Evolutionary conservation across 2,797 vertebrate genomes (phyloP).

Genomic region (Sus cebifrons): DNA sequence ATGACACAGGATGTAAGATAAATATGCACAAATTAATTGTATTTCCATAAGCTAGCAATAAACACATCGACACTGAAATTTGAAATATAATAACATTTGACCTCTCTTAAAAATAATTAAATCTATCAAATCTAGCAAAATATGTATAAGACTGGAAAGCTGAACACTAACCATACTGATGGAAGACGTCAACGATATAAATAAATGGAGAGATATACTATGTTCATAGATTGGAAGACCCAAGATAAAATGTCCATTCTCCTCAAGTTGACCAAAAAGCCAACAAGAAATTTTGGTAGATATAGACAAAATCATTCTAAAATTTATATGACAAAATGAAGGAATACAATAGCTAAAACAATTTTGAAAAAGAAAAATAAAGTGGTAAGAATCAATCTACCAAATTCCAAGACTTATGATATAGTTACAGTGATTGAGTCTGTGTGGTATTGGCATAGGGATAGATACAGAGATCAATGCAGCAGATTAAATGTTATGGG

Average conservation of each 20-base stretch:
- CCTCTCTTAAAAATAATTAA: neutral
- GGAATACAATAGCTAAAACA: no score
- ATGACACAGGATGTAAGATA: neutral
- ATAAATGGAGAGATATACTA: neutral
- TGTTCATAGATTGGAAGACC: no score
- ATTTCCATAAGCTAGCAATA: neutral
- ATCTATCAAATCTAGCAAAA: neutral
- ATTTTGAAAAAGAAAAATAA: neutral
- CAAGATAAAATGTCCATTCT: neutral
- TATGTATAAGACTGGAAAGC: neutral
- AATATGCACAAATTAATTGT: neutral
- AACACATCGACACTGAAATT: neutral
- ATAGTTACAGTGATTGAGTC: neutral
- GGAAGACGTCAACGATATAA: neutral
- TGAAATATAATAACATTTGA: neutral
- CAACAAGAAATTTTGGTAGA: no score
- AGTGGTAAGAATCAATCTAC: neutral
- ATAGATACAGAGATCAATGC: no score
- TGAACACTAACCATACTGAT: neutral
- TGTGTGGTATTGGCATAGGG: no score
- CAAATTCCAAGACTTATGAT: neutral
- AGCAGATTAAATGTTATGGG: no score
- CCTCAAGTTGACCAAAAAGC: neutral
- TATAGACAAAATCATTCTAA: no score
- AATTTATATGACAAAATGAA: no score